These are phyloP conservation scores for Meliscaeva auricollis DNA, from an alignment of 2,888 invertebrate genomes.

Conservation along the genomic window DNA sequence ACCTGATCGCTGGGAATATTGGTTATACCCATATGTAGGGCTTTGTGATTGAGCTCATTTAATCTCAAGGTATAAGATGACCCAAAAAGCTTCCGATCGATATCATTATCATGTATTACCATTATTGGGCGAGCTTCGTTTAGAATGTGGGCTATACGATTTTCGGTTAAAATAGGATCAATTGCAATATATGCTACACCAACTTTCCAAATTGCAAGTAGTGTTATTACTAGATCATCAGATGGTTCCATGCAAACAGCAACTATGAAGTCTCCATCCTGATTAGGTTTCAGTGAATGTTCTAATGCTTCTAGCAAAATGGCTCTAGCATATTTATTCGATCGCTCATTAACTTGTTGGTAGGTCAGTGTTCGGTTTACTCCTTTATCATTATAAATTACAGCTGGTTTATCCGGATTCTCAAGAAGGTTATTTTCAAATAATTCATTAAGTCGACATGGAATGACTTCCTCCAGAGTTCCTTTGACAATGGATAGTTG, in stretches of 20 bases:
- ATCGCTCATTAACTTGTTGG: conserved; percentile 83
- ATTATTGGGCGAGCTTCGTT: conserved; percentile 89
- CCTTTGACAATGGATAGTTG: conserved; percentile 90
- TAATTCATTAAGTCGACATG: conserved; percentile 86
- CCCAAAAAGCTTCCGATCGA: conserved; percentile 79
- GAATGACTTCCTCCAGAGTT: conserved; percentile 85
- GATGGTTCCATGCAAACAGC: conserved; percentile 92
- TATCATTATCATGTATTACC: conserved; percentile 87
- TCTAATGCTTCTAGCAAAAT: conserved; percentile 80
- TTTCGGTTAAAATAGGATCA: conserved; percentile 89
- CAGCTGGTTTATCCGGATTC: conserved; percentile 86
- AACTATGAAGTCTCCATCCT: conserved; percentile 89
- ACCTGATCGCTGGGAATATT: conserved; percentile 83
- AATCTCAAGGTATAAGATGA: conserved; percentile 78
- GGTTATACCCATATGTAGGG: conserved; percentile 77
- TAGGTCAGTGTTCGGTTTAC: too few species aligned
- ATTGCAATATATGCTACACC: conserved; percentile 94
- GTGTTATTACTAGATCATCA: conserved; percentile 87
- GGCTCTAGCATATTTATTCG: conserved; percentile 84
- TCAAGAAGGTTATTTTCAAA: conserved; percentile 86
- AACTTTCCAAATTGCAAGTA: conserved; percentile 91
- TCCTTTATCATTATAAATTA: conserved; percentile 86
- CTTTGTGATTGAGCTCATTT: conserved; percentile 80
- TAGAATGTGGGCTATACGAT: conserved; percentile 90
- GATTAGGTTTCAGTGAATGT: conserved; percentile 84